A percentile compares a stretch with the other conserved stretches of the same genome.
phyloP scores from a whole-genome alignment of 2,113 vertebrate genomes.

The Poeciliopsis occidentalis region DNA sequence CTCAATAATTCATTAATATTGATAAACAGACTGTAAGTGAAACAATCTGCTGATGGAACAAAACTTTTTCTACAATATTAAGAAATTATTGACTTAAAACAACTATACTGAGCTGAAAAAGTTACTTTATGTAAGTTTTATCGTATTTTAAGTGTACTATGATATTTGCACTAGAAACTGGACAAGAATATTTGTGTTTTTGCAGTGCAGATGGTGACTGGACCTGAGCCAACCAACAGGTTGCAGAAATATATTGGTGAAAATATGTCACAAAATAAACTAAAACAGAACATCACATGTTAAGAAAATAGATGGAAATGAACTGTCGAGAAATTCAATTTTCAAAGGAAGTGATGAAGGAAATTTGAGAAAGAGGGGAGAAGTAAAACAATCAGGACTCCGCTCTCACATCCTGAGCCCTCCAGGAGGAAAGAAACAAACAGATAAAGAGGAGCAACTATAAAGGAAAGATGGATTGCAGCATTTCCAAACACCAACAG shows the following conservation, averaged over 20 bases:
- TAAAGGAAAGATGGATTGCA: constrained; percentile 50
- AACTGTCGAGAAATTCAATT: constrained; percentile 13
- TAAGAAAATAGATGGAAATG: constrained; percentile 1
- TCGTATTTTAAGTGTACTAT: background rate
- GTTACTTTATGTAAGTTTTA: too few relatives aligned
- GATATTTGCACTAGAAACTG: too few relatives aligned
- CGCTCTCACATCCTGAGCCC: constrained; percentile 21
- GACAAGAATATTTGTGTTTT: too few relatives aligned
- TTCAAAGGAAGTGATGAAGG: constrained; percentile 11
- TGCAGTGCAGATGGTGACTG: background rate
- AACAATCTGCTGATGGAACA: too few relatives aligned
- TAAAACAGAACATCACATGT: background rate
- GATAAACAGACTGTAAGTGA: too few relatives aligned
- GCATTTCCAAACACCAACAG: constrained; percentile 36
- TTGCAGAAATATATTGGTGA: background rate
- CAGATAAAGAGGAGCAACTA: constrained; percentile 31
- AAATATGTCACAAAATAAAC: background rate
- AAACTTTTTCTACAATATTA: too few relatives aligned
- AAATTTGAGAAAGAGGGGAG: constrained; percentile 17
- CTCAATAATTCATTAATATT: too few relatives aligned
- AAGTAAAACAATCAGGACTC: constrained; percentile 16
- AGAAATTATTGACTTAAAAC: too few relatives aligned
- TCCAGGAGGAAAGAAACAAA: constrained; percentile 33
- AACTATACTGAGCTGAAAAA: too few relatives aligned
- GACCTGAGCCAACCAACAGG: background rate